phyloP scores from a whole-genome alignment of 2,888 invertebrate species.

The Sphaeridia pumilis region DNA sequence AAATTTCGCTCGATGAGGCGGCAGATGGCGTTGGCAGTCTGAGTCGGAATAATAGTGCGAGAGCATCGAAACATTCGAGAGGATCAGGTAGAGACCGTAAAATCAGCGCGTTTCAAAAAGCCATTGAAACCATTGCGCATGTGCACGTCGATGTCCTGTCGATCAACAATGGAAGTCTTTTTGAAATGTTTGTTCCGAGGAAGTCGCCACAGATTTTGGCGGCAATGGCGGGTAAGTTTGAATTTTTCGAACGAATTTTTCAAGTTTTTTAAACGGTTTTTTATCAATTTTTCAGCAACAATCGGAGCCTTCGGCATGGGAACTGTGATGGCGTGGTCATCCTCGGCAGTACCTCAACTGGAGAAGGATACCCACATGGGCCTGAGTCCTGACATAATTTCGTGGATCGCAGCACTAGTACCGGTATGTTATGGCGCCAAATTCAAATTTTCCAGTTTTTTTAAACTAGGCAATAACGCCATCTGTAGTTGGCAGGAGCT shows the following conservation, averaged over 20 bases:
- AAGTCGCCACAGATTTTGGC: constrained; percentile 17
- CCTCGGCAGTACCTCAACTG: constrained; percentile 22
- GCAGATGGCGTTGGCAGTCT: neutral
- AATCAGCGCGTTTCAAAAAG: constrained; percentile 9
- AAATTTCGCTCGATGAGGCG: neutral
- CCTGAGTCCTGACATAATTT: constrained; percentile 44
- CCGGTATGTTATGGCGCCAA: too few relatives aligned
- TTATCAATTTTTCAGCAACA: too few relatives aligned
- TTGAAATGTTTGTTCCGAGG: constrained; percentile 13
- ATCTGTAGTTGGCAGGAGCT: constrained; percentile 22
- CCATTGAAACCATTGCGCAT: constrained; percentile 7
- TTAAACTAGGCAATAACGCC: neutral
- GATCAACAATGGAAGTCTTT: constrained; percentile 4
- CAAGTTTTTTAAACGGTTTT: too few relatives aligned
- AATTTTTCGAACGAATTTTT: neutral
- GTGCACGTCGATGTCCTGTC: constrained; percentile 6
- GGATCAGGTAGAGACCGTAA: too few relatives aligned
- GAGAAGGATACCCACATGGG: constrained; percentile 11
- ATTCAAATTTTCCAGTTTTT: too few relatives aligned
- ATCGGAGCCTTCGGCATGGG: constrained; percentile 29
- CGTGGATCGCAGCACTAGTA: constrained; percentile 49
- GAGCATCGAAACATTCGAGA: too few relatives aligned
- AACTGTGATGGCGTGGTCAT: constrained; percentile 25
- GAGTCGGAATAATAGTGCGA: neutral
- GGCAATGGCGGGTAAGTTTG: constrained; percentile 12